These are phyloP conservation scores for Drosophila helvetica DNA, from an alignment of 2,888 invertebrate genomes.

Conservation along the genomic window DNA sequence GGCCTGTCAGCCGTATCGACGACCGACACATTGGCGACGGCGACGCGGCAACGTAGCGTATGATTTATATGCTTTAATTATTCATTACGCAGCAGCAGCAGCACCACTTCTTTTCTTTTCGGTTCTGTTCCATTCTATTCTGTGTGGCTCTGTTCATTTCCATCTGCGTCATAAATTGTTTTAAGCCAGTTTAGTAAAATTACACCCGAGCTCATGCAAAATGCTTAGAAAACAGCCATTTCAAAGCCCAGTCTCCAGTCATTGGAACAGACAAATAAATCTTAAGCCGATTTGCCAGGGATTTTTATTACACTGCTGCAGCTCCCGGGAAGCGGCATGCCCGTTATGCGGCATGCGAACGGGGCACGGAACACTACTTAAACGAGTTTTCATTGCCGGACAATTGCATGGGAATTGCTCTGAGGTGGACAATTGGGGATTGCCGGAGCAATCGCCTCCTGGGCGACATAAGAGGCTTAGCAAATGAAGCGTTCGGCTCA, in stretches of 20 bases:
- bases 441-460: slow-evolving; percentile 12
- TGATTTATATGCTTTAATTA: slow-evolving; percentile 75
- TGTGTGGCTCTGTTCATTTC: slow-evolving; percentile 12
- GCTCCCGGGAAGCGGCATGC: neutral
- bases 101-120: slow-evolving; percentile 8
- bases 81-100: slow-evolving; percentile 55
- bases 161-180: slow-evolving; percentile 34
- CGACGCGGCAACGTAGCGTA: slow-evolving; percentile 60
- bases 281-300: slow-evolving; percentile 45
- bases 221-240: slow-evolving; percentile 28
- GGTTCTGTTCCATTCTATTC: no score
- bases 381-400: slow-evolving; percentile 33
- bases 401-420: slow-evolving; percentile 30
- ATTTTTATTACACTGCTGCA: slow-evolving; percentile 15
- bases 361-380: neutral
- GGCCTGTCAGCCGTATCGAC: slow-evolving; percentile 34
- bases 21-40: slow-evolving; percentile 51
- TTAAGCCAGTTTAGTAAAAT: slow-evolving; percentile 49
- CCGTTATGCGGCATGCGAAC: slow-evolving; percentile 2
- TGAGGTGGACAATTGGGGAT: slow-evolving; percentile 25
- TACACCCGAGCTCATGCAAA: slow-evolving; percentile 20
- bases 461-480: slow-evolving; percentile 38
- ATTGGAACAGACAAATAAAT: slow-evolving; percentile 27
- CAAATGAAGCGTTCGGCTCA: slow-evolving; percentile 34
- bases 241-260: slow-evolving; percentile 3